A percentile compares a stretch with the other conserved stretches of the same genome.
Evolutionary conservation across 1,140 invertebrate species (phyloP).

Genomic region (Neodiprion virginianus): DNA sequence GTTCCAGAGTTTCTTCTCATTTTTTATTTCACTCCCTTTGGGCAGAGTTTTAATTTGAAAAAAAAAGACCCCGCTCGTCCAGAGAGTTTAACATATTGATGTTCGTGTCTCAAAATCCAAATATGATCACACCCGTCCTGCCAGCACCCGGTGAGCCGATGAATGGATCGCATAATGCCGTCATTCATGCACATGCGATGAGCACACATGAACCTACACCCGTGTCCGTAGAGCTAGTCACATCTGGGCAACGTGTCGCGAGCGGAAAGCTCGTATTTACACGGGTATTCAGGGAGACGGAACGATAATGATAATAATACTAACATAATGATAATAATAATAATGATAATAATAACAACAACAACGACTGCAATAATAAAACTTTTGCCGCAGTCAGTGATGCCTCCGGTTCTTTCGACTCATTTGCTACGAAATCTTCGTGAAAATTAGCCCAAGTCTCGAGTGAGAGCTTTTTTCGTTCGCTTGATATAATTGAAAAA

Average conservation of each 20-base stretch:
- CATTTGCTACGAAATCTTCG: not conserved
- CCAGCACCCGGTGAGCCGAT: constrained; percentile 1
- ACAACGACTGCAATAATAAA: not conserved
- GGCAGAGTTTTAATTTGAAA: not conserved
- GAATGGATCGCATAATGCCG: constrained; percentile 7
- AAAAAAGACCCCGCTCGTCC: not conserved
- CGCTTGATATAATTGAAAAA: too few relatives aligned
- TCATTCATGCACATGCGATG: not conserved
- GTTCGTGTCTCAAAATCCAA: constrained; percentile 2
- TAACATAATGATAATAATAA: too few relatives aligned
- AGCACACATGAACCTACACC: not conserved
- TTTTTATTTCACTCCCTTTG: too few relatives aligned
- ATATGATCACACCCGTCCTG: not conserved
- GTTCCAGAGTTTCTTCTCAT: too few relatives aligned
- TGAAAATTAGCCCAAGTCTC: not conserved
- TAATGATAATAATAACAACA: not conserved
- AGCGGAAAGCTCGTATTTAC: constrained; percentile 4
- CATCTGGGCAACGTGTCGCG: not conserved
- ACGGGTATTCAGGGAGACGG: not conserved
- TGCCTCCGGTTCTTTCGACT: not conserved
- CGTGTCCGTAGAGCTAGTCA: not conserved
- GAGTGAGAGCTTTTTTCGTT: not conserved
- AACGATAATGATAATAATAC: not conserved
- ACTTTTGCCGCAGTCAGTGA: not conserved
- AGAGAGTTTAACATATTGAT: not conserved